Evolutionary conservation across 1,140 invertebrate genomes (phyloP), one percentile per base, ranked within the genome.

Genomic region (Diuraphis noxia): DNA sequence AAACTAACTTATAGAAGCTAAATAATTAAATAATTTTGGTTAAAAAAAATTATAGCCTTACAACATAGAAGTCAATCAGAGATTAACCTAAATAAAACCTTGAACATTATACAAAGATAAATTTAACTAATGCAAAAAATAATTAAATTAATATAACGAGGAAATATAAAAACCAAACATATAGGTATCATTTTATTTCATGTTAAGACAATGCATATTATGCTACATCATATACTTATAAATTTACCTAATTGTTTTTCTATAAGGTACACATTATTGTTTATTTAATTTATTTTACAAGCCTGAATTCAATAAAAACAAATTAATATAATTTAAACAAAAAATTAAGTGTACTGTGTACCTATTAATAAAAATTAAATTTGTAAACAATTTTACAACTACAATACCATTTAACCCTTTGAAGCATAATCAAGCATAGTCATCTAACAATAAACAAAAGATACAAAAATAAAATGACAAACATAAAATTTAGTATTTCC

Each of bases 191-290:
- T 72, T 72, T 72, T 72, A 72, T n/a, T 72, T 72, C 56, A 72
- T n/a, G 56, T 72, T n/a, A 72, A 72, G 56, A 72, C 56, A 72
- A 72, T 72, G n/a, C 56, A 72, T 72, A 72, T 72, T 72, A 72
- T 72, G 34, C 56, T 72, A 72, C 13, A n/a, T 63, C 30, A 63
- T n/a, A 72, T 17, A n/a, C 56, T 0, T n/a, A 63, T 10, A 30
- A 5, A 5, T 72, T n/a, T 34, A n/a, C 30, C 56, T n/a, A 17
- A 72, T 72, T 72, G 56, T 72, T n/a, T 72, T 72, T 72, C 56
- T 72, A n/a, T 72, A n/a, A n/a, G n/a, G n/a, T n/a, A 5, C n/a
- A 17, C n/a, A n/a, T 72, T 72, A n/a, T 72, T 72, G 10, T n/a
- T 72, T 72, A 72, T 72, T 17, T 17, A n/a, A 72, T 72, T 17